Conservation (phyloP, 2,113 vertebrate genomes). For the Crotalus horridus region DNA sequence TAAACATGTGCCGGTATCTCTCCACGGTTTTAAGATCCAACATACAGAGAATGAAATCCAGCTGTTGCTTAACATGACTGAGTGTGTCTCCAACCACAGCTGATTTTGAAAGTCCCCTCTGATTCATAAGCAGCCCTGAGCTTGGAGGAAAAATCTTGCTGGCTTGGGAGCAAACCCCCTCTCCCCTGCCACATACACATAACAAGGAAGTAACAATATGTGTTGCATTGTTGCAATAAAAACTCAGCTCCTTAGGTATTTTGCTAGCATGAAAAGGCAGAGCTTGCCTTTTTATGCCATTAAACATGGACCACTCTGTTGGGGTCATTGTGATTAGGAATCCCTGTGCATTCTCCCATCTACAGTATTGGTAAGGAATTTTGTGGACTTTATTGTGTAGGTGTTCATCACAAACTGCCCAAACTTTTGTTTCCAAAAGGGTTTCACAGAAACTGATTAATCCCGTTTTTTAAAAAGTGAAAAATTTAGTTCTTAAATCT, state of each 20-base stretch:
- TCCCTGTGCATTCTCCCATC: neutral
- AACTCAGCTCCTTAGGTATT: neutral
- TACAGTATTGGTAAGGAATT: neutral
- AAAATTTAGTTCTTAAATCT: neutral
- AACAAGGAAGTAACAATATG: neutral
- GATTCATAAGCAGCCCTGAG: conserved; percentile 23
- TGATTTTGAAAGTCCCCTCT: neutral
- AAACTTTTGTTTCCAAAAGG: neutral
- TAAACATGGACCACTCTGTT: neutral
- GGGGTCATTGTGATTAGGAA: neutral
- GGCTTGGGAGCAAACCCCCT: neutral
- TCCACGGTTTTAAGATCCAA: neutral
- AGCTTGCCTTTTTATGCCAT: neutral
- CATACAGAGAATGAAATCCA: neutral
- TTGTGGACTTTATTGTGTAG: neutral
- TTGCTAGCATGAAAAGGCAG: neutral
- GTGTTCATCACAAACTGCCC: too few relatives aligned
- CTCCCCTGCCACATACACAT: too few relatives aligned
- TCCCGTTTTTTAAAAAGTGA: too few relatives aligned
- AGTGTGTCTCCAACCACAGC: neutral
- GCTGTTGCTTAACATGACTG: neutral
- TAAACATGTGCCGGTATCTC: neutral
- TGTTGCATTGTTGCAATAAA: neutral
- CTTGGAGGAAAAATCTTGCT: neutral
- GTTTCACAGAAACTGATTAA: neutral